These are phyloP conservation scores for Brachycybe producta DNA, from an alignment of 2,888 invertebrate genomes.

Conservation along the genomic window DNA sequence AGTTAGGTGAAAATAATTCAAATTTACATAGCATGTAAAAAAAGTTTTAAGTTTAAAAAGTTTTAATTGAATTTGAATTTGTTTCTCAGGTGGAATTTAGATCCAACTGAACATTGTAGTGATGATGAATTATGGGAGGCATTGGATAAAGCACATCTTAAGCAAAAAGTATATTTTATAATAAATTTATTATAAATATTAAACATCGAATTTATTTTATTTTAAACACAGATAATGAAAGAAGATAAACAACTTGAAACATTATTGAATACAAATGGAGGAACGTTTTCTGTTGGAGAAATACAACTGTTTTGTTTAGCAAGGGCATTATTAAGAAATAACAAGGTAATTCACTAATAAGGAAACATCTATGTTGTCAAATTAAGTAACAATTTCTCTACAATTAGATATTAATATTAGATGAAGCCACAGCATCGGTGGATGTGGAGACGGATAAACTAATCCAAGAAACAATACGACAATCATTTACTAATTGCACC, in stretches of 20 bases:
- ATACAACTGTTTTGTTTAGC: conserved; percentile 31
- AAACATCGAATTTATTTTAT: not conserved
- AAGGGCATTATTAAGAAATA: conserved; percentile 30
- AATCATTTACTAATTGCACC: conserved; percentile 43
- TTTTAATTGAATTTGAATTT: not conserved
- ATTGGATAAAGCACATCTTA: conserved; percentile 38
- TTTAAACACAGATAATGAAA: conserved; percentile 23
- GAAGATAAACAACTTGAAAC: conserved; percentile 25
- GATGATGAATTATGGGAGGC: conserved; percentile 38
- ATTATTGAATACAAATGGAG: conserved; percentile 15
- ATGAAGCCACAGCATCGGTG: conserved; percentile 45
- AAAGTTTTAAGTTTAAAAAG: not conserved
- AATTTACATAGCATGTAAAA: not conserved
- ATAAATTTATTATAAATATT: not conserved
- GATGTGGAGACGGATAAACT: conserved; percentile 44
- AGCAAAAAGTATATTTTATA: conserved; percentile 25
- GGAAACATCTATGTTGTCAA: not conserved
- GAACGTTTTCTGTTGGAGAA: conserved; percentile 30
- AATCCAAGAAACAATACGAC: conserved; percentile 41
- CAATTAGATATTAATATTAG: conserved; percentile 41
- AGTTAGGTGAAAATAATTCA: conserved; percentile 24
- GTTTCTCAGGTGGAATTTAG: conserved; percentile 37
- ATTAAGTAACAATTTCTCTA: not conserved
- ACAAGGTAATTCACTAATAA: conserved; percentile 23
- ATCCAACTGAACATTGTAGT: conserved; percentile 32